These are phyloP conservation scores for Pangasius larnaudii DNA, from an alignment of 2,797 vertebrate species.

Conservation along the genomic window DNA sequence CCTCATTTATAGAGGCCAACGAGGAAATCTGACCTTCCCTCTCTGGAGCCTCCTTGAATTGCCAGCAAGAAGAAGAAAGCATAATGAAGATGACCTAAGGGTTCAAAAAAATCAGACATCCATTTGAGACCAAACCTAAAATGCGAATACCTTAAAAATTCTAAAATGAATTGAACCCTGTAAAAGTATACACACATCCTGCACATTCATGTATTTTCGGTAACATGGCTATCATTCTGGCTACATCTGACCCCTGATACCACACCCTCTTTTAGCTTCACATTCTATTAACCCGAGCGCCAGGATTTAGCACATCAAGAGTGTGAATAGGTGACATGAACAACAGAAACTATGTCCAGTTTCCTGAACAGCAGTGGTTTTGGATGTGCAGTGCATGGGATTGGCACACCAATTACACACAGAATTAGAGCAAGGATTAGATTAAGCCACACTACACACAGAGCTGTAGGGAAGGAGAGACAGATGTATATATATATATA, in stretches of 20 bases:
- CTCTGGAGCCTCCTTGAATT: neutral
- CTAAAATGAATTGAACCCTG: neutral
- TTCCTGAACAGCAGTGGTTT: slow-evolving; percentile 46
- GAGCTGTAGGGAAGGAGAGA: neutral
- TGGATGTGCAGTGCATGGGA: slow-evolving; percentile 17
- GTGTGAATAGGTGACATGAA: neutral
- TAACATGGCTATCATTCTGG: slow-evolving; percentile 32
- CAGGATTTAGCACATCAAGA: neutral
- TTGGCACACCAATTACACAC: slow-evolving; percentile 41
- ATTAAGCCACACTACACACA: slow-evolving; percentile 34
- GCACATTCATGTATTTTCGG: neutral
- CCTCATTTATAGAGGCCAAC: neutral
- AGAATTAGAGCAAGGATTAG: slow-evolving; percentile 47
- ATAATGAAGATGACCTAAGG: neutral
- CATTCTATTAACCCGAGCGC: neutral
- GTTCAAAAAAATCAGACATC: neutral
- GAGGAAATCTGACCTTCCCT: neutral
- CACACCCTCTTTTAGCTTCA: neutral
- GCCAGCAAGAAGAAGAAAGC: neutral
- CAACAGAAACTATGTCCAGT: neutral
- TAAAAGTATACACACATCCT: neutral
- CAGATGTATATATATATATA: neutral
- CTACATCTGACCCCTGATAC: slow-evolving; percentile 19
- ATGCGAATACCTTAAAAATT: neutral
- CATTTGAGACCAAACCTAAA: neutral